Evolutionary conservation across 2,113 vertebrate genomes (phyloP), one percentile per base, ranked within the genome.

Genomic region (Nicator chloris): DNA sequence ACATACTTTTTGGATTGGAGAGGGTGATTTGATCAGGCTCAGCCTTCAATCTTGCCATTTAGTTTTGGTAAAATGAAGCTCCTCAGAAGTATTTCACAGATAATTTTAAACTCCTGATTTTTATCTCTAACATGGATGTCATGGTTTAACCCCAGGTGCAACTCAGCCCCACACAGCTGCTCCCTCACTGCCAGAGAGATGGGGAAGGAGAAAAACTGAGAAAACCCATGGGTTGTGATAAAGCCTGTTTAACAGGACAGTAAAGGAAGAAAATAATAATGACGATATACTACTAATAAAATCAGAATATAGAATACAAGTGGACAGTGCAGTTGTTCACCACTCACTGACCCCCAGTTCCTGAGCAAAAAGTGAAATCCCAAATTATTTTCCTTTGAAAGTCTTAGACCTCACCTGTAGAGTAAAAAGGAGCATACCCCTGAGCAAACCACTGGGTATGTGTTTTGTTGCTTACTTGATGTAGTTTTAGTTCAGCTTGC

Each of bases 401-500:
- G 40, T 45, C 39, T 54, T 64, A 44, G 17, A 35, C 35, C 7
- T 89, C 50, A 47, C 20, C 33, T 66, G 26, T 33, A 56, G 53
- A 33, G 28, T 54, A 64, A 56, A 78, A 82, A 75, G 21, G 44
- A 89, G 24, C 28, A 13, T 17, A 40, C 51, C 47, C 31, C 51
- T 35, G 50, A 80, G 40, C 22, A 80, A 88, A 69, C 37, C n/a
- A 12, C 7, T 49, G 45, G 8, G 23, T 59, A 5, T 31, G 68
- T 89, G n/a, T 39, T 91, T 73, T 86, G 30, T 77, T 93, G 45
- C 26, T 88, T 65, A n/a, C 28, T 45, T 31, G 28, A n/a, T 57
- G 13, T 53, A 27, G 65, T 88, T 82, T 86, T 76, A 65, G 33
- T 77, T 92, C 54, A 73, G 15, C 37, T 88, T 95, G 40, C 31